Evolutionary conservation across 2,888 invertebrate species (phyloP), one percentile per base, ranked within the genome.

Genomic region (Nasonia oneida): DNA sequence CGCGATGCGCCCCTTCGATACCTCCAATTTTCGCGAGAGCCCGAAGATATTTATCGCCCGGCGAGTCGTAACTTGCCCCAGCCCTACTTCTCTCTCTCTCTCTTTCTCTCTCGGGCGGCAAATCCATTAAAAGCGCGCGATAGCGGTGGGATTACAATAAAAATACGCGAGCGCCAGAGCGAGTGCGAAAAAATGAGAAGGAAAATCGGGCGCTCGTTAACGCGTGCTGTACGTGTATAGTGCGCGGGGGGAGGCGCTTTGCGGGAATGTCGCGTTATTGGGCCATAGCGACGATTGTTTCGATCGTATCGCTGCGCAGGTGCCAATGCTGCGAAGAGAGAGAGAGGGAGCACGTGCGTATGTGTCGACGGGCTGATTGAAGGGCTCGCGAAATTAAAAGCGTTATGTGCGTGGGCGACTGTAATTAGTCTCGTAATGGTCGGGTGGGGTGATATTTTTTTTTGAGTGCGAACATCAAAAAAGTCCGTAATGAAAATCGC

Each of bases 11-110:
- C 39, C 71, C 76, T 67, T 71, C 81, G 53, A 57, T 85, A 78
- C 42, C 78, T 79, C 53, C 82, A 77, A 80, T 86, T 86, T 86
- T 83, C 73, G 53, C 81, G 67, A 86, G 76, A 83, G 81, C 74
- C 33, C 64, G n/a, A 81, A 78, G 81, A 87, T 84, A 87, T 87
- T 87, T 87, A 87, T 87, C 77, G 82, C 71, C 39, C 67, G 81
- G 64, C 86, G 29, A 84, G 78, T 77, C 84, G 87, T 87, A 87
- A 84, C 82, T 67, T 61, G 42, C 64, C 33, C 10, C 33, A 23
- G n/a, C 37, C 50, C 18, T 64, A 10, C 57, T 29, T 18, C 57
- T 4, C 2, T 50, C 15, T 37, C 37, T 18, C 57, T 4, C 2
- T 50, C 15, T 37, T 4, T 37, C 37, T 37, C 37, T 29, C 2